Evolutionary conservation across 2,888 invertebrate species (phyloP), one percentile per base, ranked within the genome.

Genomic region (Mimachlamys varia): DNA sequence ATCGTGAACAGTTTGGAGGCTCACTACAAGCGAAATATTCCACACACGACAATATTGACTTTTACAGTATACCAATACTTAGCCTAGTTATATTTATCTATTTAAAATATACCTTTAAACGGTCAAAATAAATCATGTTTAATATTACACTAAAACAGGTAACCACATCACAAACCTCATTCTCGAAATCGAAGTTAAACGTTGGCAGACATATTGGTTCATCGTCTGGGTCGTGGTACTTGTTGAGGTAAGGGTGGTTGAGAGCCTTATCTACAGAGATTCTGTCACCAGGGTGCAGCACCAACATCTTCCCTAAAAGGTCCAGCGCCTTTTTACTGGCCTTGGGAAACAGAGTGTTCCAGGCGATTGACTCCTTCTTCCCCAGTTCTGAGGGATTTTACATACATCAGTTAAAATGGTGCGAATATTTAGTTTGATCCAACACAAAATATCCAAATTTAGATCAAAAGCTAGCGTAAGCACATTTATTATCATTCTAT

Each of bases 141-240:
- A 53, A 53, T 53, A 10, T 58, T 58, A 19, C n/a, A 22, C 58
- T 19, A 7, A 3, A 58, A 58, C 2, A n/a, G 15, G 22, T 22
- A 58, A 58, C 58, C n/a, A 58, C 22, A 19, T 7, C 17, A 62
- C 93, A 91, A 55, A 96, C 96, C 95, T 96, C 94, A 89, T 96
- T 95, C 91, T 96, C 96, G 94, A 96, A 96, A 90, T 95, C 95
- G 93, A 96, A 96, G 92, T 96, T 95, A 92, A 96, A 96, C 0
- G 94, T 93, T 27, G 96, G 96, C 10, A 95, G 94, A 93, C 96
- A 96, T 87, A 96, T 94, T 7, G 97, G 97, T 92, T 97, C 97
- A 93, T 96, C 96, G 90, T 96, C 96, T 5, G 96, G 96, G 92
- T 97, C 97, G 91, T 97, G 97, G 92, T 97, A 97, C 88, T 96